Base-by-base conservation (phyloP, 2,888 invertebrate species). In the Furcula furcula region DNA sequence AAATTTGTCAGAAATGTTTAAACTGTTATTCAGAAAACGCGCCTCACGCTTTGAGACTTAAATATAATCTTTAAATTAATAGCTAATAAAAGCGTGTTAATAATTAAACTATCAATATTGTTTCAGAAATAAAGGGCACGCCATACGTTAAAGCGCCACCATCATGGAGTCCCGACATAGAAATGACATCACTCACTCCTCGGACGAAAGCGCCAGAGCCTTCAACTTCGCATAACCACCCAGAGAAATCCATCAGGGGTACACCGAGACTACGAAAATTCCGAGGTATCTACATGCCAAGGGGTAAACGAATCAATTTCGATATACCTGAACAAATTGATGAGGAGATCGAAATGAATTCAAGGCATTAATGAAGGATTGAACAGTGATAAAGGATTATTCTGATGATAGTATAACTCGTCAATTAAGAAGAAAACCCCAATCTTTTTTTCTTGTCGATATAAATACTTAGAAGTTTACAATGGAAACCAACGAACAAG, bases 311-410 rank as follows among this genome's bases (percentile, higher is more conserved):
- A 22, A 31, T 22, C 13, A 9, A 14, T 3, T 22, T 23, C 25
- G 14, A 23, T n/a, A 26, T 25, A 9, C 19, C 9, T n/a, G 23
- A 33, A 26, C 7, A 28, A 9, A 11, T 9, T 18, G 28, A 28
- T 26, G 26, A 14, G 12, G 7, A 25, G 2, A 7, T 13, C 7
- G 11, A 7, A 11, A 22, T 11, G 7, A 3, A n/a, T n/a, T n/a
- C n/a, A n/a, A n/a, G n/a, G 4, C 16, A 3, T 16, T 16, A 4
- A 16, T 16, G n/a, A n/a, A 16, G 16, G 16, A 20, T n/a, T 2
- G 7, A n/a, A n/a, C 2, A n/a, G n/a, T 20, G n/a, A n/a, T 9
- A 20, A 9, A 9, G 6, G 6, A 6, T 5, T 6, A 18, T 18
- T 6, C 18, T 2, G 18, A 18, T 18, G n/a, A n/a, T n/a, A n/a